A percentile compares a stretch with the other conserved stretches of the same genome.
Evolutionary conservation across 2,888 invertebrate genomes (phyloP).

Genomic region (Tupiocoris notatus): DNA sequence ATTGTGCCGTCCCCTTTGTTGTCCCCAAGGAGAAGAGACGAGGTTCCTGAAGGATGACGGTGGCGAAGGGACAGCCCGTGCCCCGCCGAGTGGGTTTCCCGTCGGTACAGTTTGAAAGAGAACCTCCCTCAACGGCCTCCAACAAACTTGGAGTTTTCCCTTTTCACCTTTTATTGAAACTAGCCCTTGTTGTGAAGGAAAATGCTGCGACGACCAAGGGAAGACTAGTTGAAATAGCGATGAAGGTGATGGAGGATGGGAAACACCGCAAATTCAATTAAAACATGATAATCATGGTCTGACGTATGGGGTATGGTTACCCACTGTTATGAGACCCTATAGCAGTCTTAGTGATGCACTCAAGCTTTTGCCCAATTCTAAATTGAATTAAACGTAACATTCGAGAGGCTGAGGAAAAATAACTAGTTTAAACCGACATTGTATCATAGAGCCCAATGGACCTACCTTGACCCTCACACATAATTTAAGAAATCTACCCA

Average conservation of each 20-base stretch:
- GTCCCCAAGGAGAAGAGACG: background rate
- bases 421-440: too few species aligned
- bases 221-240: too few species aligned
- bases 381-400: too few species aligned
- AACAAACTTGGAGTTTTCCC: slow-evolving; percentile 32
- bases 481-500: too few species aligned
- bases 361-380: too few species aligned
- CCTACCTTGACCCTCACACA: too few species aligned
- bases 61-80: slow-evolving; percentile 1
- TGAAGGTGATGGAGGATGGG: background rate
- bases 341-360: too few species aligned
- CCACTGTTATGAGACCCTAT: too few species aligned
- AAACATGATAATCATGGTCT: too few species aligned
- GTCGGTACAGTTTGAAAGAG: background rate
- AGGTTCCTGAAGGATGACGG: background rate
- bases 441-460: too few species aligned
- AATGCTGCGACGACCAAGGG: background rate
- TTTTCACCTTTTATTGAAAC: slow-evolving; percentile 31
- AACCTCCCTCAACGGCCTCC: slow-evolving; percentile 2
- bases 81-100: slow-evolving; percentile 2
- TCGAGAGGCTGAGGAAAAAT: too few species aligned
- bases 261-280: background rate
- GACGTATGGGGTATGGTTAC: too few species aligned
- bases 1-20: slow-evolving; percentile 18
- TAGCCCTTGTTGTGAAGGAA: background rate